Evolutionary conservation across 2,113 vertebrate genomes (phyloP).

Genomic region (Melospiza melodia): DNA sequence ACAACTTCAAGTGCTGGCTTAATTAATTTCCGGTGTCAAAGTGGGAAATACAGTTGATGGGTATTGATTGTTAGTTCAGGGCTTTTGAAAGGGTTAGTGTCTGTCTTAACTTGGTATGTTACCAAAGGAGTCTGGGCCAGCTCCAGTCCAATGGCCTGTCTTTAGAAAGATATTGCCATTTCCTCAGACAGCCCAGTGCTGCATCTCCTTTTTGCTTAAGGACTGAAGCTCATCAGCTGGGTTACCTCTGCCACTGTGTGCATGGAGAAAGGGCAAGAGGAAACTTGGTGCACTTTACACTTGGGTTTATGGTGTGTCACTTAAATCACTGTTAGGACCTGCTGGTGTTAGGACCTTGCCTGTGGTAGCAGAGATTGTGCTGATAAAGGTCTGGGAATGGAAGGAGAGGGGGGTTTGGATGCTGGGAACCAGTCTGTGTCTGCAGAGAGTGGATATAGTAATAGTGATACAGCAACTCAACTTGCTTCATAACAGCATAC

Average conservation of each 20-base stretch:
- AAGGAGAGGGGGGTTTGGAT: not conserved
- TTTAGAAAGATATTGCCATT: not conserved
- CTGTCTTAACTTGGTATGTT: not conserved
- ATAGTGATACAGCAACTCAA: not conserved
- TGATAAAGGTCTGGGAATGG: not conserved
- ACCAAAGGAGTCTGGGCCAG: not conserved
- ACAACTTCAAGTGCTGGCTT: not conserved
- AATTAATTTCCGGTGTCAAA: not conserved
- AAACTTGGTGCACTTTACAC: not conserved
- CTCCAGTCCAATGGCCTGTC: not conserved
- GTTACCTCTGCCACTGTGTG: not conserved
- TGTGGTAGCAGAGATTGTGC: not conserved
- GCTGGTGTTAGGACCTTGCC: not conserved
- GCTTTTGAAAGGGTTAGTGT: not conserved
- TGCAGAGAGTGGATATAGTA: not conserved
- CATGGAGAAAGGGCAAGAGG: not conserved
- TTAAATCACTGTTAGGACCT: not conserved
- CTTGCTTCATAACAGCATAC: not conserved
- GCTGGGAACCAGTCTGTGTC: not conserved
- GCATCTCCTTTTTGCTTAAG: not conserved
- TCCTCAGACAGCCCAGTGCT: not conserved
- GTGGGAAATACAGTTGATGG: not conserved
- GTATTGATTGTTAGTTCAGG: not conserved
- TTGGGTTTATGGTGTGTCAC: not conserved
- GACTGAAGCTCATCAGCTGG: fast-evolving